A percentile compares a stretch with the other conserved stretches of the same genome.
These are phyloP conservation scores for Acronicta leporina DNA, from an alignment of 2,888 invertebrate species.

Conservation along the genomic window DNA sequence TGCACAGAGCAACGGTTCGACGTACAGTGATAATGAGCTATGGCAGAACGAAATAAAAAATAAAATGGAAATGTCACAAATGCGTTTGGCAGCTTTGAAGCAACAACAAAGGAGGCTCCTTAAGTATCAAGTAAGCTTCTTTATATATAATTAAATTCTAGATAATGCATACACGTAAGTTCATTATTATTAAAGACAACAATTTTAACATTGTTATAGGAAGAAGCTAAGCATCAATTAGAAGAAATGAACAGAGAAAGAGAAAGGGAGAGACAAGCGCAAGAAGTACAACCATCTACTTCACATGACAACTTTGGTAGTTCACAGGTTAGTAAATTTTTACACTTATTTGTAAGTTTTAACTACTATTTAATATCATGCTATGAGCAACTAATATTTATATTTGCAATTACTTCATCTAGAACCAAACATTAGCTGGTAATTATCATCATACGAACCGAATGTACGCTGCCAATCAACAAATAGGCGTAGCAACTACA, in stretches of 20 bases:
- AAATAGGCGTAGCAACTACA: slow-evolving; percentile 85
- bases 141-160: too few relatives aligned
- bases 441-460: slow-evolving; percentile 77
- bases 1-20: slow-evolving; percentile 84
- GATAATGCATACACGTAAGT: too few relatives aligned
- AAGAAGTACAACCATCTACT: slow-evolving; percentile 77
- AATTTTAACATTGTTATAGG: slow-evolving; percentile 62
- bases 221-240: slow-evolving; percentile 85
- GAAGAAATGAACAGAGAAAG: slow-evolving; percentile 83
- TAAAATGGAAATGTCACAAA: slow-evolving; percentile 90
- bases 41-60: slow-evolving; percentile 89
- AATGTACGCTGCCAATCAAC: slow-evolving; percentile 83
- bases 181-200: not conserved
- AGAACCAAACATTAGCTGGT: slow-evolving; percentile 74
- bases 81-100: slow-evolving; percentile 88
- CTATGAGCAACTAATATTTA: not conserved
- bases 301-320: slow-evolving; percentile 79
- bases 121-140: slow-evolving; percentile 79
- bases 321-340: slow-evolving; percentile 63
- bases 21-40: slow-evolving; percentile 87
- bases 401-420: slow-evolving; percentile 34
- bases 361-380: too few relatives aligned
- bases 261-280: slow-evolving; percentile 72
- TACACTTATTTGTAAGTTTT: not conserved
- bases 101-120: slow-evolving; percentile 88